phyloP scores from a whole-genome alignment of 2,888 invertebrate genomes.

The Leistus spinibarbis region DNA sequence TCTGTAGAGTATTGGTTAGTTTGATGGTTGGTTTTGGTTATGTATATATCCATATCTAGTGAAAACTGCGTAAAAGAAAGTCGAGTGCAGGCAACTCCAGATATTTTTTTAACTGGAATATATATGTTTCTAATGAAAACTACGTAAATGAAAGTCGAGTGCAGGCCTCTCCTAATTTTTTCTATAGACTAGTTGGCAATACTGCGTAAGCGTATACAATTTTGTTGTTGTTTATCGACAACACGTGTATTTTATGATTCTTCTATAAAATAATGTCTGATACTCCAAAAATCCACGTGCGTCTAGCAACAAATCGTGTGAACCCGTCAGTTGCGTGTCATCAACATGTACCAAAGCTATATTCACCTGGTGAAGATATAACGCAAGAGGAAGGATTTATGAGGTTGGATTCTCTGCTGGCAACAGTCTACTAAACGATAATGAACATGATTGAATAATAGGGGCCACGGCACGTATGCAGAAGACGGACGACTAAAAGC shows the following conservation, averaged over 20 bases:
- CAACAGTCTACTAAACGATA: constrained; percentile 5
- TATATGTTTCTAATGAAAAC: too few relatives aligned
- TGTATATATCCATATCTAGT: too few relatives aligned
- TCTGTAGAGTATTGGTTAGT: too few relatives aligned
- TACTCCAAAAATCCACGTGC: constrained; percentile 62
- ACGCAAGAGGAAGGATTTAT: constrained; percentile 82
- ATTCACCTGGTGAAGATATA: constrained; percentile 88
- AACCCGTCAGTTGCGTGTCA: constrained; percentile 63
- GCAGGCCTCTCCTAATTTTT: too few relatives aligned
- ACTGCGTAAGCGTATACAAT: neutral
- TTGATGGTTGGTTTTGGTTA: too few relatives aligned
- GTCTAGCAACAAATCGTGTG: constrained; percentile 69
- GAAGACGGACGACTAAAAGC: constrained; percentile 83
- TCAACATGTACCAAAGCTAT: constrained; percentile 69
- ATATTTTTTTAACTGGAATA: too few relatives aligned
- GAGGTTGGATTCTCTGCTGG: constrained; percentile 63
- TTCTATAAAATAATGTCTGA: constrained; percentile 9
- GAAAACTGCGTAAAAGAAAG: too few relatives aligned
- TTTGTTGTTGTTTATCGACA: too few relatives aligned
- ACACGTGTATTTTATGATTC: neutral
- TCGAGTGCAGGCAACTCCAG: too few relatives aligned
- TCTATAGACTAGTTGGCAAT: too few relatives aligned
- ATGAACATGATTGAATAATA: constrained; percentile 52
- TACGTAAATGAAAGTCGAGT: too few relatives aligned
- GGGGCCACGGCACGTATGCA: constrained; percentile 96